Conservation (phyloP, 2,113 vertebrate species). For the Neofelis nebulosa region DNA sequence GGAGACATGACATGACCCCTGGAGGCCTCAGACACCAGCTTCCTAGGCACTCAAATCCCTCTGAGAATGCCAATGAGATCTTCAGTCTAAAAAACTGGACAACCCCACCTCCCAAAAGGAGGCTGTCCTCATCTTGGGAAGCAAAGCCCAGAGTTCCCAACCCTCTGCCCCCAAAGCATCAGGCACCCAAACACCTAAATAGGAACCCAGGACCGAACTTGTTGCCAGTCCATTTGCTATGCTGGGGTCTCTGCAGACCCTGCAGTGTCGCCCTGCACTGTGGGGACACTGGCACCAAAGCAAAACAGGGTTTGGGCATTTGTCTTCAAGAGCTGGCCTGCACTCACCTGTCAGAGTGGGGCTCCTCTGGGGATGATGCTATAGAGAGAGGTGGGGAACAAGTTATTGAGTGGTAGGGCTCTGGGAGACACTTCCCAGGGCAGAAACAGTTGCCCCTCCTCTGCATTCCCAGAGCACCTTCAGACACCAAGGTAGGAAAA, state of each 20-base stretch:
- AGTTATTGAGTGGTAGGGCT: not conserved
- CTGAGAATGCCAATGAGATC: not conserved
- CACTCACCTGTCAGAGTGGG: conserved; percentile 79
- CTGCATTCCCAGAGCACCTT: not conserved
- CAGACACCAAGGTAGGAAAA: not conserved
- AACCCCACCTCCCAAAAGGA: conserved; percentile 21
- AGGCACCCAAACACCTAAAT: not conserved
- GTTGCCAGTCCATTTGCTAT: not conserved
- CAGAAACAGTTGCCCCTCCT: not conserved
- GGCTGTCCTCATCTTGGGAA: not conserved
- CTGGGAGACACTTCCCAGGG: not conserved
- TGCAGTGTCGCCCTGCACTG: not conserved
- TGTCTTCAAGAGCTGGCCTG: not conserved
- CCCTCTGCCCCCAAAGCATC: not conserved
- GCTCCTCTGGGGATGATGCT: conserved; percentile 77
- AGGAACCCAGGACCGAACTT: not conserved
- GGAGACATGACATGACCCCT: conserved; percentile 81
- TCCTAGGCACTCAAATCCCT: conserved; percentile 56
- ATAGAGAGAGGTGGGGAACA: not conserved
- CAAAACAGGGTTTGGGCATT: not conserved
- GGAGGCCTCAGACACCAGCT: conserved; percentile 65
- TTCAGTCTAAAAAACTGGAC: not conserved
- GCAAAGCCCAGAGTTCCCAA: not conserved
- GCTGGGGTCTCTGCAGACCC: not conserved
- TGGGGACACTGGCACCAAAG: not conserved